Base-by-base conservation (phyloP, 2,797 vertebrate species). In the Acanthopagrus latus region DNA sequence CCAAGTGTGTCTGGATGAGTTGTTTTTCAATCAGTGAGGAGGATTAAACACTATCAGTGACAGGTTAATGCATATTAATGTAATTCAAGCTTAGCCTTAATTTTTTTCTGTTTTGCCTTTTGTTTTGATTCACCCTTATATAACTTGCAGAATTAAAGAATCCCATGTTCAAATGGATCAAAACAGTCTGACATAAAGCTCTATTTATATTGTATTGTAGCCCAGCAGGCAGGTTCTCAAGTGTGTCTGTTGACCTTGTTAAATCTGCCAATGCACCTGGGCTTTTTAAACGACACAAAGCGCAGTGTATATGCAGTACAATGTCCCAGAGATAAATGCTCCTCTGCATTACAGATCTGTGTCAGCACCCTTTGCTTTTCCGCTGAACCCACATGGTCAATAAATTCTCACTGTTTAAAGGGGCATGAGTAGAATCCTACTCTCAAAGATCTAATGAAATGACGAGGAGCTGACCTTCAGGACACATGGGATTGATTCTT, bases 381-480 rank as follows among this genome's bases (percentile, higher is more conserved):
- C 70, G 66, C 88, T 85, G 85, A 91, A 90, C 84, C 68, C 85
- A 77, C 83, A 85, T 71, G 67, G 75, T 90, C 89, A 88, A 91
- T 92, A 86, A 71, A 88, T 89, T 84, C 77, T 70, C 12, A 7
- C 76, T 63, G 69, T 87, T 90, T 85, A 87, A 87, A 88, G 78
- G 88, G 27, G 77, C 86, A 87, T 74, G 78, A 89, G 91, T 80
- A 48, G 87, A 88, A 90, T 88, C 82, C 23, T 71, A 18, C 76
- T 73, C 85, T 79, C 78, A 48, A 80, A 91, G 86, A 92, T 90
- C 90, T 89, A 87, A 93, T 90, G 87, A 87, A 92, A 89, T 86
- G 85, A 89, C 60, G 63, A 70, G 58, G 84, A 90, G 85, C 66
- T 92, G 91, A 92, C 94, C 93, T 94, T 94, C 88, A 90, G 83